A percentile compares a stretch with the other conserved stretches of the same genome.
Conservation (phyloP, 2,888 invertebrate species). For the Poecilus cupreus region DNA sequence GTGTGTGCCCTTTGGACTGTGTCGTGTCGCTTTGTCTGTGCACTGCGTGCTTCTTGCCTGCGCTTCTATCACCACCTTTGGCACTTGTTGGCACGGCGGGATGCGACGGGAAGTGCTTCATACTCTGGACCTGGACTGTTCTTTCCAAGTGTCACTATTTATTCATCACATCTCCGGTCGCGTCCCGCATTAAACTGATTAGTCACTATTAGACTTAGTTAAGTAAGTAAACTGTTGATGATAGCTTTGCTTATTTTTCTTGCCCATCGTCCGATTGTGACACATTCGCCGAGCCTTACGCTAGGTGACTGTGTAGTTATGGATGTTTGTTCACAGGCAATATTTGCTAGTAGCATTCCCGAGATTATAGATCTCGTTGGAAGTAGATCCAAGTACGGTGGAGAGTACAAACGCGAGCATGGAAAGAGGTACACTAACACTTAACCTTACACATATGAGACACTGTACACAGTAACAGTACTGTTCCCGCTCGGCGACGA, state of each 20-base stretch:
- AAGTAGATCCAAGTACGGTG: constrained; percentile 99
- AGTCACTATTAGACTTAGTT: neutral
- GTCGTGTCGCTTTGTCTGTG: constrained; percentile 55
- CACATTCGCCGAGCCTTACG: constrained; percentile 39
- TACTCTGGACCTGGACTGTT: no score
- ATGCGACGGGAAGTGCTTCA: neutral
- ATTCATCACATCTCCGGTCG: neutral
- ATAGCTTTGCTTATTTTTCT: constrained; percentile 33
- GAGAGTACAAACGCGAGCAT: constrained; percentile 99
- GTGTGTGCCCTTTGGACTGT: constrained; percentile 51
- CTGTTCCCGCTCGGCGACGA: neutral
- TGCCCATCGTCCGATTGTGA: constrained; percentile 48
- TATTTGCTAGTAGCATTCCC: constrained; percentile 99
- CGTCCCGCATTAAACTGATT: constrained; percentile 3
- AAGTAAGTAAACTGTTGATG: constrained; percentile 14
- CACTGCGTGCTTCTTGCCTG: constrained; percentile 56
- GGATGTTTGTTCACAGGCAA: constrained; percentile 91
- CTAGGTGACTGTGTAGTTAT: constrained; percentile 52
- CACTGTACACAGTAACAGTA: constrained; percentile 2
- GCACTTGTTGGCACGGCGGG: constrained; percentile 39
- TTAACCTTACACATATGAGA: constrained; percentile 34
- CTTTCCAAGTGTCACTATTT: no score
- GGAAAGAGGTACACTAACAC: constrained; percentile 93
- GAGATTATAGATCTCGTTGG: constrained; percentile 99
- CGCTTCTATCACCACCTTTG: constrained; percentile 49